Evolutionary conservation across 2,797 vertebrate species (phyloP), one percentile per base, ranked within the genome.

Genomic region (Notoglanidium macrostoma): DNA sequence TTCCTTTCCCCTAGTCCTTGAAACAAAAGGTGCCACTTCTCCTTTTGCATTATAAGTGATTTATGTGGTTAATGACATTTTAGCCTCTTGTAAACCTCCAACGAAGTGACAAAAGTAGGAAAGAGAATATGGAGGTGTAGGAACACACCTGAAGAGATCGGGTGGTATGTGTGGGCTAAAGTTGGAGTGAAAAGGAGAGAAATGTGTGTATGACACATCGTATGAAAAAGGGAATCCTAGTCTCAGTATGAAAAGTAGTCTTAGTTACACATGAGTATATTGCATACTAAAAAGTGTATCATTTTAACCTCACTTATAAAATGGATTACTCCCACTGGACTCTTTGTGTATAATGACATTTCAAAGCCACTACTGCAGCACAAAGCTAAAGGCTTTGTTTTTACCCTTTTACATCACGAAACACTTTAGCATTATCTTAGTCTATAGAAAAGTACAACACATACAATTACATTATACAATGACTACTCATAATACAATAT

Each of bases 201-300:
- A 84, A 79, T 85, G n/a, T 86, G 79, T 88, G 72, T 87, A 87
- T 91, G 90, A 90, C 90, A 91, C 90, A 91, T 86, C 35, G 15
- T 91, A 88, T 93, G 91, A 93, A 93, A 93, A 90, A 94, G 91
- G 94, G 94, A 95, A 96, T 93, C 94, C 94, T 94, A 83, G 73
- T 94, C 92, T 94, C 94, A 90, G 89, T 90, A 92, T 92, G 88
- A 94, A 89, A 92, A 92, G 90, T 86, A 86, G 87, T 91, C 84
- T 90, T 90, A 21, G 68, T 74, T 87, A 49, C 59, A 57, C 26
- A 76, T 59, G 74, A 70, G 61, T 35, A 63, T 61, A 63, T 55
- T 35, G 44, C 55, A 32, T 23, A 72, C 21, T 63, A 73, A 32
- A 83, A 78, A 65, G 17, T 15, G 15, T 11, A 65, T 49, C 3